Percentiles rank a stretch among this genome's conserved stretches.
phyloP scores from a whole-genome alignment of 2,113 vertebrate species.

The Lophotis ruficrista region DNA sequence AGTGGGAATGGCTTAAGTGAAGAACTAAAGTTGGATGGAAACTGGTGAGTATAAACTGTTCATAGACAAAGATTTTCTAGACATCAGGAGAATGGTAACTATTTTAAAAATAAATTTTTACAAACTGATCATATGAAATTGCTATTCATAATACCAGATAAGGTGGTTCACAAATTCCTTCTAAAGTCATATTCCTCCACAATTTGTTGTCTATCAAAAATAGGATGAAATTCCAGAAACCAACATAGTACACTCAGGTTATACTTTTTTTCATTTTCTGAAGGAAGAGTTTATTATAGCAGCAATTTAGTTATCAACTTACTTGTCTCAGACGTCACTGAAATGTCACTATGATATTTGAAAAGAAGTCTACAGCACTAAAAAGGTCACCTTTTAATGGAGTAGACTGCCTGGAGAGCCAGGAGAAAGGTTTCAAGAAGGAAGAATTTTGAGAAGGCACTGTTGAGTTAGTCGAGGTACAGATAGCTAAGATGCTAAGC shows the following conservation, averaged over 20 bases:
- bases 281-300: not conserved
- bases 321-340: not conserved
- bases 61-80: not conserved
- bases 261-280: not conserved
- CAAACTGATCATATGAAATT: not conserved
- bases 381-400: not conserved
- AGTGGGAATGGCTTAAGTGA: not conserved
- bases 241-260: not conserved
- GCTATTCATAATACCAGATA: not conserved
- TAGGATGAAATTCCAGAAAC: not conserved
- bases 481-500: not conserved
- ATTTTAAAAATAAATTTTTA: not conserved
- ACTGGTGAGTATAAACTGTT: not conserved
- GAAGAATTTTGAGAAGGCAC: not conserved
- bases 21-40: not conserved
- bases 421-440: not conserved
- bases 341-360: not conserved
- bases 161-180: not conserved
- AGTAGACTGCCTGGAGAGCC: not conserved
- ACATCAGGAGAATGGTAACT: not conserved
- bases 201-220: not conserved
- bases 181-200: not conserved
- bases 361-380: not conserved
- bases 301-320: not conserved
- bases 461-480: not conserved